Conservation (phyloP, 2,797 vertebrate species). For the Anisognathus igniventris region DNA sequence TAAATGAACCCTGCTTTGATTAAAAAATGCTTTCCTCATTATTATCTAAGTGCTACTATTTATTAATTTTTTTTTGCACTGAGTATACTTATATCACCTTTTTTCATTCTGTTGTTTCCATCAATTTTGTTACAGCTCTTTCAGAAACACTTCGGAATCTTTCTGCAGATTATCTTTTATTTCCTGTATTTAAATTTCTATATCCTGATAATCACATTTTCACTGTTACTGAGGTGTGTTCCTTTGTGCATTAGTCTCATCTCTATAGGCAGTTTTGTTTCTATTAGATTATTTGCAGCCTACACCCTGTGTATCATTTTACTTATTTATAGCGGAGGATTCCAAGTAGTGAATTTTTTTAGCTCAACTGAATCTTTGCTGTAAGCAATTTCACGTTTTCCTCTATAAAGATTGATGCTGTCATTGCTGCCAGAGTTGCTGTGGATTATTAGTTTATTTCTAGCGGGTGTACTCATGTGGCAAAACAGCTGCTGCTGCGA, state of each 20-base stretch:
- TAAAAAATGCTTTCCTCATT: background rate
- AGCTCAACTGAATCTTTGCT: background rate
- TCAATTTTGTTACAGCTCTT: background rate
- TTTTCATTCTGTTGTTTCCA: background rate
- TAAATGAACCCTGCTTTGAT: background rate
- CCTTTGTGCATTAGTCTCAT: background rate
- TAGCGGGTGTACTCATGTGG: background rate
- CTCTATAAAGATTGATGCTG: background rate
- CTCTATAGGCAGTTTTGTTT: background rate
- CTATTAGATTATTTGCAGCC: background rate
- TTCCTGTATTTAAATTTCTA: background rate
- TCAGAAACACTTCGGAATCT: background rate
- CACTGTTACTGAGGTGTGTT: background rate
- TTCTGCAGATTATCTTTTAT: background rate
- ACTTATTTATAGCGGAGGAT: background rate
- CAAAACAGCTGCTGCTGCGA: background rate
- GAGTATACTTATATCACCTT: background rate
- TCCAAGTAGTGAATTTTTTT: background rate
- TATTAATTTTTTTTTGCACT: background rate
- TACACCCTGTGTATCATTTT: background rate
- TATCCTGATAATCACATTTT: background rate
- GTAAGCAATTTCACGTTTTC: background rate
- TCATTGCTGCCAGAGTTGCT: background rate
- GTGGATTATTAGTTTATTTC: conserved; percentile 24
- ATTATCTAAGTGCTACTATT: background rate